Evolutionary conservation across 2,888 invertebrate genomes (phyloP).

Genomic region (Bellardia pandia): DNA sequence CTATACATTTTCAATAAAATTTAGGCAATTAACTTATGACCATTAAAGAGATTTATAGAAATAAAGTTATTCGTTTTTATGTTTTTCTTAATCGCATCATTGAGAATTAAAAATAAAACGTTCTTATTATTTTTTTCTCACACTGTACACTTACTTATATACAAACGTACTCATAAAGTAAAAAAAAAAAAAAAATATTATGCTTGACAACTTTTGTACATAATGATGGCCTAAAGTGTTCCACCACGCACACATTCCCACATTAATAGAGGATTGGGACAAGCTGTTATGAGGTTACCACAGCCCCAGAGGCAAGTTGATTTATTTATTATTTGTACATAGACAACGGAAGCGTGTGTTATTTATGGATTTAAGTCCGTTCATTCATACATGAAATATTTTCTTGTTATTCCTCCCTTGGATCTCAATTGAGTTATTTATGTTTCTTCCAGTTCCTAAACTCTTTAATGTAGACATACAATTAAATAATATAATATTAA

Average conservation of each 20-base stretch:
- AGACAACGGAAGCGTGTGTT: slow-evolving; percentile 13
- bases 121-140: no score
- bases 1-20: no score
- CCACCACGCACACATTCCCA: background rate
- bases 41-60: no score
- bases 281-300: background rate
- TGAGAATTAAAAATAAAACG: no score
- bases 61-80: no score
- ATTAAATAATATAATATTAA: background rate
- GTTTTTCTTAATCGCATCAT: no score
- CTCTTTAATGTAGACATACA: background rate
- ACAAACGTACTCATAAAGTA: background rate
- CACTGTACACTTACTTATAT: background rate
- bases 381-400: slow-evolving; percentile 7
- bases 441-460: background rate
- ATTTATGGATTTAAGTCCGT: slow-evolving; percentile 3
- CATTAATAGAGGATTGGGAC: background rate
- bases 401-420: slow-evolving; percentile 17
- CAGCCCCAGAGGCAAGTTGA: slow-evolving; percentile 35
- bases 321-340: background rate
- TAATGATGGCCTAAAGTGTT: background rate
- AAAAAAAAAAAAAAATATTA: background rate
- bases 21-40: no score
- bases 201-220: background rate
- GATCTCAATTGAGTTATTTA: slow-evolving; percentile 16